Base-by-base conservation (phyloP, 1,140 invertebrate species). In the Drosophila bocqueti region DNA sequence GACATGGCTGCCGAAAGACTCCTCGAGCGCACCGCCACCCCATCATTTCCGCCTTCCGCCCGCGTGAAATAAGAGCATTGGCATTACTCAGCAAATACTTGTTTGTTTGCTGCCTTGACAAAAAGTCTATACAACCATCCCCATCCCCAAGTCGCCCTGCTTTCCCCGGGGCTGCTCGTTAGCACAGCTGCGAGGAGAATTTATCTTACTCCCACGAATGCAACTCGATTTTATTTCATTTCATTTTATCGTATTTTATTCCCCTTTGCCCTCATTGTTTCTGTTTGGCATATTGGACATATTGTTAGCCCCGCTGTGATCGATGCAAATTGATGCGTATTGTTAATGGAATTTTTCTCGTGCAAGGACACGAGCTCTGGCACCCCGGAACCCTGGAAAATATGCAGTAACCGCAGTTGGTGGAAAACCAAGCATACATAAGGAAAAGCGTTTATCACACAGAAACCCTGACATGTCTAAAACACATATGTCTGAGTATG, bases 301-400 rank as follows among this genome's bases (percentile, higher is more conserved):
- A 87, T 91, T 91, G 83, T 87, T 82, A 83, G 83, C 68, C 68
- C 69, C 68, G 54, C 63, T 69, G 69, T 91, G 89, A 91, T 91
- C 89, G 89, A 91, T 91, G 89, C 89, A 91, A 91, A 91, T 91
- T 91, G 89, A 84, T 91, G 87, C 81, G 81, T 81, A 78, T 65
- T 90, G 68, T 81, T 90, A 83, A 85, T 79, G 79, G 62, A 79
- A 87, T 79, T 79, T 76, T 52, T 38, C 29, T 26, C 24, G 18
- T 60, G 38, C 46, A n/a, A 57, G 38, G 21, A 8, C 10, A 47
- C 29, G 13, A 31, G 13, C 10, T 31, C 16, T 13, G n/a, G 29
- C 5, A 26, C 13, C 31, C 26, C n/a, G 36, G 8, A 4, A 47
- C 3, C 18, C 26, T 10, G 29, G n/a, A 11, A 47, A 61, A 45